Evolutionary conservation across 2,888 invertebrate species (phyloP), one percentile per base, ranked within the genome.

Genomic region (Dioctria linearis): DNA sequence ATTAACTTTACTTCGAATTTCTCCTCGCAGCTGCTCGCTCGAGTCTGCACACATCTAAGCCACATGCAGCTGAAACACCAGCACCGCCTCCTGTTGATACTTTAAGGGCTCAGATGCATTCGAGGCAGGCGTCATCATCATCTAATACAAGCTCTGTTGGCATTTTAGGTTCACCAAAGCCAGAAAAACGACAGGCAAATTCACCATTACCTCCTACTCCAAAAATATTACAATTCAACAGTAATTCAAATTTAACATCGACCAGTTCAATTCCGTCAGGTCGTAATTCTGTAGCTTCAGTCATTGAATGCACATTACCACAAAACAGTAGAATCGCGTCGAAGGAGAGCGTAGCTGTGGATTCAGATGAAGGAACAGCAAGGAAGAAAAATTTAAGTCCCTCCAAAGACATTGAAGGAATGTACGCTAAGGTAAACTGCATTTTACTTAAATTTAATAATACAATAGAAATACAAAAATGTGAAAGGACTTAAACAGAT

Each of bases 171-270:
- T 96, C 96, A 0, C 96, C 96, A 0, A 96, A 96, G 87, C 96
- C 96, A 0, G 96, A 96, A 88, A 95, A 96, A 89, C 92, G 96
- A 3, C 95, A 95, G 87, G 96, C 96, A 0, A 96, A 96, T 88
- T 96, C 96, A 0, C 96, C 96, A 0, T 88, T 96, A 43, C 96
- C 96, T 4, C 96, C 96, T 3, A 95, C 95, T 2, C 95, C 95
- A 13, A 89, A 89, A 80, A 84, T 83, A 81, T 81, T 83, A 37
- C 83, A 83, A 73, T 80, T 85, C 82, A 81, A 85, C 46, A 88
- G 88, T 81, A 88, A 85, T 63, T 85, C 85, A 59, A 89, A 88
- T 84, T 84, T 89, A 4, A 85, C 89, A 11, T 88, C 88, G 5
- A 86, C 83, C 11, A 83, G 83, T 81, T 83, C 85, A 39, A 82